Conservation (phyloP, 1,140 invertebrate species). For the Sycophaga agraensis region DNA sequence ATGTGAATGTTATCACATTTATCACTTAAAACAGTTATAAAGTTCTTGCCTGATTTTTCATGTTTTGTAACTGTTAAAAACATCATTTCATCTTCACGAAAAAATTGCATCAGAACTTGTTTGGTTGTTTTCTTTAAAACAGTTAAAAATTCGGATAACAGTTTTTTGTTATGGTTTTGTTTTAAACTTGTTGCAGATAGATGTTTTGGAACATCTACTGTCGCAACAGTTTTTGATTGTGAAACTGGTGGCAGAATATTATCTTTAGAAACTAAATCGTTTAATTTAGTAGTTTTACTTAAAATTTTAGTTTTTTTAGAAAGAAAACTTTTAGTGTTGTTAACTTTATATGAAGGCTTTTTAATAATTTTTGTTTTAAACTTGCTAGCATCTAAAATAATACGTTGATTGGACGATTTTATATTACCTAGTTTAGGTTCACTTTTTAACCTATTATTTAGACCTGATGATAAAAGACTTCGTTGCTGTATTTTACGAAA, state of each 20-base stretch:
- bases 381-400: background rate
- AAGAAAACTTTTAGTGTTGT: background rate
- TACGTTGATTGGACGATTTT: too few relatives aligned
- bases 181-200: too few relatives aligned
- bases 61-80: background rate
- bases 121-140: background rate
- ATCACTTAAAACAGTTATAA: background rate
- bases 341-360: background rate
- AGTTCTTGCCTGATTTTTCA: constrained; percentile 8
- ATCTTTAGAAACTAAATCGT: too few relatives aligned
- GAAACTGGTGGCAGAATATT: too few relatives aligned
- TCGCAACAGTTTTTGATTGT: background rate
- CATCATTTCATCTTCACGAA: background rate
- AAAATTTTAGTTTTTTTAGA: background rate
- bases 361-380: background rate
- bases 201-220: too few relatives aligned
- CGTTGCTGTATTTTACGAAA: background rate
- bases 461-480: background rate
- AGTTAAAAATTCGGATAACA: too few relatives aligned
- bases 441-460: background rate
- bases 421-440: too few relatives aligned
- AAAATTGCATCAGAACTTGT: background rate
- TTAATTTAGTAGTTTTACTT: too few relatives aligned
- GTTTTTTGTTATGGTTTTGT: too few relatives aligned
- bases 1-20: background rate